phyloP scores from a whole-genome alignment of 2,888 invertebrate species.

The Aethes cnicana region DNA sequence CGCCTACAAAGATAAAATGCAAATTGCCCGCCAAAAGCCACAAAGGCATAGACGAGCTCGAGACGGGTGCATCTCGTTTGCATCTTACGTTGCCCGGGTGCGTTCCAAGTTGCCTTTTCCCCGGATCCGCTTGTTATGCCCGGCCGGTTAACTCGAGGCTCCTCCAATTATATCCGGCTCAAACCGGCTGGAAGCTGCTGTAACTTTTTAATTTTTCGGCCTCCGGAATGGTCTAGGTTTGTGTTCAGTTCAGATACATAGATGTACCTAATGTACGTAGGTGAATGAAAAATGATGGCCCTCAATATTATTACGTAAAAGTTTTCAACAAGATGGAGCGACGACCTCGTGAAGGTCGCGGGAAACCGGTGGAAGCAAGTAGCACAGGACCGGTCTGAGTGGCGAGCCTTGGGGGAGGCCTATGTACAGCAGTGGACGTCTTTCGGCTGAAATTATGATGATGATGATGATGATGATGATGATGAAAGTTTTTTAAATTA shows the following conservation, averaged over 20 bases:
- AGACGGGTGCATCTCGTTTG: constrained; percentile 36
- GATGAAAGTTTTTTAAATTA: too few relatives aligned
- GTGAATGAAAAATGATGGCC: too few relatives aligned
- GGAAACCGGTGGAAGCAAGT: too few relatives aligned
- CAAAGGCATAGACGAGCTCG: constrained; percentile 46
- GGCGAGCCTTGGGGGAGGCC: too few relatives aligned
- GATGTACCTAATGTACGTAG: too few relatives aligned
- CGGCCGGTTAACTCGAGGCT: constrained; percentile 74
- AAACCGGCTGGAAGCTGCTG: constrained; percentile 63
- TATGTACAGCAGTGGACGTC: too few relatives aligned
- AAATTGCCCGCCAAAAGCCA: constrained; percentile 35
- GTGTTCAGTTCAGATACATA: not conserved
- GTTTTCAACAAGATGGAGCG: too few relatives aligned
- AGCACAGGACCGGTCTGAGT: too few relatives aligned
- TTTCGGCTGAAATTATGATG: too few relatives aligned
- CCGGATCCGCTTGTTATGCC: constrained; percentile 69
- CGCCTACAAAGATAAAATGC: constrained; percentile 26
- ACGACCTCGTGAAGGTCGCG: too few relatives aligned
- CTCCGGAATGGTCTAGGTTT: not conserved
- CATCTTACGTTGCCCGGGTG: constrained; percentile 49
- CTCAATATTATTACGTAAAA: too few relatives aligned
- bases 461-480: too few relatives aligned
- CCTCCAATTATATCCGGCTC: constrained; percentile 76
- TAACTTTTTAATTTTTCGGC: constrained; percentile 54
- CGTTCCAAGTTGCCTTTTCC: constrained; percentile 47